phyloP scores from a whole-genome alignment of 2,113 vertebrate genomes.

The Alaudala cheleensis region DNA sequence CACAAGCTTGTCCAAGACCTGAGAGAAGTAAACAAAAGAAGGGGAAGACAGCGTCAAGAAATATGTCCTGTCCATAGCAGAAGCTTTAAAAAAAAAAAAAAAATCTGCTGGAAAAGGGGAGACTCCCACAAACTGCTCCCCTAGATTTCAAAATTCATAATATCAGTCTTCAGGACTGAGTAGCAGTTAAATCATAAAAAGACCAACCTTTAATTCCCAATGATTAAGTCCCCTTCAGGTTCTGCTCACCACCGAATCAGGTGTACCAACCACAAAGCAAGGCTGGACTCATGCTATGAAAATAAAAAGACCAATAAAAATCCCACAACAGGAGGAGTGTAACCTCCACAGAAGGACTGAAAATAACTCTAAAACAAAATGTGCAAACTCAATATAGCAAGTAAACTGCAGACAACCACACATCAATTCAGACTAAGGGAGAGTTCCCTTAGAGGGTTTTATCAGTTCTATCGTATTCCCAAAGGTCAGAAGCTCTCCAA shows the following conservation, averaged over 20 bases:
- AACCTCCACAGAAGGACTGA: not conserved
- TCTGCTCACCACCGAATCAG: not conserved
- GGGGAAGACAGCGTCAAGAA: too few relatives aligned
- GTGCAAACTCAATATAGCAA: not conserved
- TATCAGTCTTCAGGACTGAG: not conserved
- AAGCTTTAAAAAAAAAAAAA: not conserved
- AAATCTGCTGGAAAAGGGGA: not conserved
- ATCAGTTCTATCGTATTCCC: too few relatives aligned
- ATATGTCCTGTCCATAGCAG: too few relatives aligned
- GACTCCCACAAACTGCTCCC: not conserved
- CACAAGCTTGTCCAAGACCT: too few relatives aligned
- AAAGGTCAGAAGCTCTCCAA: too few relatives aligned
- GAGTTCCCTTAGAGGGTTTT: too few relatives aligned
- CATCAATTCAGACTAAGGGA: not conserved
- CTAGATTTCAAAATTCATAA: not conserved
- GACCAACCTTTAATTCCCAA: not conserved
- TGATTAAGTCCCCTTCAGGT: not conserved
- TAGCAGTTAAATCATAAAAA: not conserved
- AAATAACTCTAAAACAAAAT: not conserved
- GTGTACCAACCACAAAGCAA: accelerated
- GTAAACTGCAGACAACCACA: not conserved
- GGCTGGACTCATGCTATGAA: not conserved
- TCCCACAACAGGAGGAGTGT: accelerated
- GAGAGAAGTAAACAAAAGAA: too few relatives aligned
- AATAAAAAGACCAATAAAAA: not conserved